Base-by-base conservation (phyloP, 1,140 invertebrate species). In the Orius insidiosus region DNA sequence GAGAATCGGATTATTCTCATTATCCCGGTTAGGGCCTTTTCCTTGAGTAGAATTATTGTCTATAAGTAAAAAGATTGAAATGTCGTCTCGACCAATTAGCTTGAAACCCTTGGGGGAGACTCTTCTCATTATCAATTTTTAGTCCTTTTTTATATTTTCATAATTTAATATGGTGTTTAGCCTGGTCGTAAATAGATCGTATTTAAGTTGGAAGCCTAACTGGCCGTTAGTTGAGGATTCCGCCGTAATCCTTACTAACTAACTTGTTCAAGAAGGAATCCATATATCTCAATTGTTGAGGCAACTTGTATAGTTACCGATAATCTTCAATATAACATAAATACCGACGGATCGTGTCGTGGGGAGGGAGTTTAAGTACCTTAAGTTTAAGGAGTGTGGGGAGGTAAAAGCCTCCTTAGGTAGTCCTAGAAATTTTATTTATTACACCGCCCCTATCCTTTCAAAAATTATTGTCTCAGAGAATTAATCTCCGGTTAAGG, bases 1-100 rank as follows among this genome's bases (percentile, higher is more conserved):
- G 31, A 30, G 31, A 43, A 43, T 18, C 9, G 41, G 41, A 43
- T 43, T 43, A 43, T 43, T 31, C 41, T 43, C 41, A 43, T 43
- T 43, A 43, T 31, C 24, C 31, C 41, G 38, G 38, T 15, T 36
- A 15, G 16, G 16, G 10, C 24, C 10, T 18, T 43, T 11, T 32
- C 31, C 41, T 30, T 30, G 8, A 30, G 41, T 11, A 24, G 19
- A 30, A 43, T 43, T 31, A 30, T 7, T 31, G 31, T 43, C 41
- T 43, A 18, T 18, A 14, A 11, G 10, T 40, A 11, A 10, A 9
- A 30, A 43, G 10, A 43, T 10, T 30, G 16, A 18, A 18, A 40
- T 14, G 9, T 10, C 31, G 19, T 16, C 18, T 43, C 5, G 2
- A 31, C 41, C 41, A 43, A 43, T 43, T 43, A 43, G 41, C 24